Percentiles rank a stretch among this genome's conserved stretches.
Conservation (phyloP, 30 jellyfish, hydroid and myxozoan species). For the Pseudorhiza aurosa region DNA sequence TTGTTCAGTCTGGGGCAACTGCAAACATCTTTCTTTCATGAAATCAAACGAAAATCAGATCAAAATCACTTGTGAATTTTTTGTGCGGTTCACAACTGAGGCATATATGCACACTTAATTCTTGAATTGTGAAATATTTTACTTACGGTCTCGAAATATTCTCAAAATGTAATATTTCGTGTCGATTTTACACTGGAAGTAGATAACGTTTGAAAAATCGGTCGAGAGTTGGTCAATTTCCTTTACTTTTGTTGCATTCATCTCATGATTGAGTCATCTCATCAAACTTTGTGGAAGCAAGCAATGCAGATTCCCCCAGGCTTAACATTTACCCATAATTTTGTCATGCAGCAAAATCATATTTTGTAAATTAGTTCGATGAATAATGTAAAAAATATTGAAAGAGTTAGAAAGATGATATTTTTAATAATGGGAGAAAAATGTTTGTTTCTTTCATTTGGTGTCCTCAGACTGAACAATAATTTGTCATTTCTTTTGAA, state of each 20-base stretch:
- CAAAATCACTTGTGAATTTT: neutral
- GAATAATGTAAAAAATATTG: neutral
- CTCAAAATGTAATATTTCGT: too few relatives aligned
- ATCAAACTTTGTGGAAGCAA: too few relatives aligned
- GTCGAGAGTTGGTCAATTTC: too few relatives aligned
- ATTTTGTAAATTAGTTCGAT: neutral
- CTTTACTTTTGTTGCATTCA: too few relatives aligned
- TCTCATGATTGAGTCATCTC: too few relatives aligned
- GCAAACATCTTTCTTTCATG: constrained; percentile 50
- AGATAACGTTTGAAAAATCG: too few relatives aligned
- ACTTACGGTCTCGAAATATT: too few relatives aligned
- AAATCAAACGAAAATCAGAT: neutral
- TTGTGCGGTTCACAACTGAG: too few relatives aligned
- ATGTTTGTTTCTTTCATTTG: constrained; percentile 28
- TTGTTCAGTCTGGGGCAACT: constrained; percentile 85
- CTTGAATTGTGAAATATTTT: too few relatives aligned
- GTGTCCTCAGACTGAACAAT: constrained; percentile 57
- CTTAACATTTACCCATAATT: constrained; percentile 32
- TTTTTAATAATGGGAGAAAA: constrained; percentile 24
- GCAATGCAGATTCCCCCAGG: constrained; percentile 58
- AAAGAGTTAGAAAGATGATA: neutral
- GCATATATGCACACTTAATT: too few relatives aligned
- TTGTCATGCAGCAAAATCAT: neutral
- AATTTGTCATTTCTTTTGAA: too few relatives aligned
- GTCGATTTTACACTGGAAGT: too few relatives aligned